These are phyloP conservation scores for Iselma pallidipennis DNA, from an alignment of 2,888 invertebrate genomes.

Conservation along the genomic window DNA sequence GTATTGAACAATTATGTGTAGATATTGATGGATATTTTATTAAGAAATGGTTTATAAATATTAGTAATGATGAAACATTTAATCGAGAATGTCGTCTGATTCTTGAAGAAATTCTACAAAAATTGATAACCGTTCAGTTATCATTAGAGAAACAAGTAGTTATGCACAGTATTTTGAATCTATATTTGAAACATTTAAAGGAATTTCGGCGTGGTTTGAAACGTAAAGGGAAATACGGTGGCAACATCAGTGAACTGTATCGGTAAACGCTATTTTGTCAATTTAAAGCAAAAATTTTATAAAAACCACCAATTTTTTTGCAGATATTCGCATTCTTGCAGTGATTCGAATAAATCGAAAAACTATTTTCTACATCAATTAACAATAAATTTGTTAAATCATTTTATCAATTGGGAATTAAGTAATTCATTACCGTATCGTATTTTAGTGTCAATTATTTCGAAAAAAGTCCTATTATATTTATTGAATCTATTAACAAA, in stretches of 20 bases:
- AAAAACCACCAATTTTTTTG: slow-evolving; percentile 19
- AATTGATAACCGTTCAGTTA: slow-evolving; percentile 51
- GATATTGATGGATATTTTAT: slow-evolving; percentile 59
- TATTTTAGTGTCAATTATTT: slow-evolving; percentile 63
- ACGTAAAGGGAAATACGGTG: slow-evolving; percentile 59
- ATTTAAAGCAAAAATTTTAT: too few species aligned
- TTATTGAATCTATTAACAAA: slow-evolving; percentile 58
- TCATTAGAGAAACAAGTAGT: slow-evolving; percentile 54
- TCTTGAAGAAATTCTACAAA: slow-evolving; percentile 53
- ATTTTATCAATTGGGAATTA: slow-evolving; percentile 69
- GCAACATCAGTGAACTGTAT: slow-evolving; percentile 58
- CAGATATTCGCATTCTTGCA: slow-evolving; percentile 52
- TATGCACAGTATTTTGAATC: slow-evolving; percentile 56
- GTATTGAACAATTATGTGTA: slow-evolving; percentile 48
- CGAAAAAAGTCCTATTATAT: slow-evolving; percentile 62
- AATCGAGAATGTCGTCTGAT: slow-evolving; percentile 54
- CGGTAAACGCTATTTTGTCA: slow-evolving; percentile 43
- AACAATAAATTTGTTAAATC: slow-evolving; percentile 62
- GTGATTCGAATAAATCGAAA: slow-evolving; percentile 54
- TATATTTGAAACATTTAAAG: slow-evolving; percentile 65
- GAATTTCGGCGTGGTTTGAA: slow-evolving; percentile 67
- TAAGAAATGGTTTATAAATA: slow-evolving; percentile 57
- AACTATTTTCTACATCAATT: slow-evolving; percentile 65
- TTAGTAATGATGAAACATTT: slow-evolving; percentile 58
- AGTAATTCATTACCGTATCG: slow-evolving; percentile 70